Percentiles rank a stretch among this genome's conserved stretches.
These are phyloP conservation scores for Drosophila neonasuta DNA, from an alignment of 2,888 invertebrate genomes.

Conservation along the genomic window DNA sequence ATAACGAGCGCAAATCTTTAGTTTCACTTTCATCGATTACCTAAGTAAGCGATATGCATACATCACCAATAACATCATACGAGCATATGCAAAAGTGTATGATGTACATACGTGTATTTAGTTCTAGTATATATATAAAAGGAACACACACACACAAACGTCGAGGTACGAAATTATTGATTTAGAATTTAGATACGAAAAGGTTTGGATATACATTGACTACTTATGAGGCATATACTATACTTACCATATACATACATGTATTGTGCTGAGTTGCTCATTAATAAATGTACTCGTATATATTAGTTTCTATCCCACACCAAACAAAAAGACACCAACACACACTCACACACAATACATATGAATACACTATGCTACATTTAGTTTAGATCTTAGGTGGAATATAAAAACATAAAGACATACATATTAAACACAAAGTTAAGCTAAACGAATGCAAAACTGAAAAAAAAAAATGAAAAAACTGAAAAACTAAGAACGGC, in stretches of 20 bases:
- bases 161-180: conserved; percentile 62
- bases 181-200: conserved; percentile 63
- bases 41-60: conserved; percentile 48
- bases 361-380: conserved; percentile 58
- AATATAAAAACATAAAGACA: conserved; percentile 51
- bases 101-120: conserved; percentile 68
- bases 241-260: conserved; percentile 35
- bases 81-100: conserved; percentile 31
- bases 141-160: conserved; percentile 34
- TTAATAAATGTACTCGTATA: conserved; percentile 48
- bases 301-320: conserved; percentile 58
- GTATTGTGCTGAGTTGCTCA: conserved; percentile 71
- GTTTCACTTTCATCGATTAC: conserved; percentile 49
- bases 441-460: conserved; percentile 52
- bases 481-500: conserved; percentile 68
- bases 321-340: conserved; percentile 27
- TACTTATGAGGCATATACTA: conserved; percentile 55
- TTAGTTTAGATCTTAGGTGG: conserved; percentile 74
- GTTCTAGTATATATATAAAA: conserved; percentile 67
- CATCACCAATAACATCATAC: conserved; percentile 6
- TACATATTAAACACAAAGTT: conserved; percentile 59
- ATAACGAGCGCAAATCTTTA: conserved; percentile 47
- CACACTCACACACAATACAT: conserved; percentile 34
- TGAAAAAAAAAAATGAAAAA: conserved; percentile 8
- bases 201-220: conserved; percentile 68